Evolutionary conservation across 1,140 invertebrate genomes (phyloP).

Genomic region (Drepana arcuata): DNA sequence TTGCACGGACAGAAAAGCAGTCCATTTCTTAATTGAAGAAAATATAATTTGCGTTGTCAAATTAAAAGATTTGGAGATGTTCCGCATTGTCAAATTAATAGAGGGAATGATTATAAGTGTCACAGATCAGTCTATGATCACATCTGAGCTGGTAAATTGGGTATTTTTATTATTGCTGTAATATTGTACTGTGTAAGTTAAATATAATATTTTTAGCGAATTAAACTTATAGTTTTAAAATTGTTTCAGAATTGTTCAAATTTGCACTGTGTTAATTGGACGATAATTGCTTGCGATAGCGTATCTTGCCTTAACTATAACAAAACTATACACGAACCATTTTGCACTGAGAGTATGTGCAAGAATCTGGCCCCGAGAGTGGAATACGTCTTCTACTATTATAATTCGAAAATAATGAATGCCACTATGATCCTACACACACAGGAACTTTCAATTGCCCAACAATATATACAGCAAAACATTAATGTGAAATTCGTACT

Average conservation of each 20-base stretch:
- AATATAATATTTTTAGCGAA: too few relatives aligned
- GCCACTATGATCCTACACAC: slow-evolving; percentile 34
- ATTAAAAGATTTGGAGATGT: slow-evolving; percentile 46
- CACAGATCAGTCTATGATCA: slow-evolving; percentile 21
- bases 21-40: slow-evolving; percentile 46
- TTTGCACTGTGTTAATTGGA: slow-evolving; percentile 46
- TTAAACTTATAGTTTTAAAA: too few relatives aligned
- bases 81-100: slow-evolving; percentile 31
- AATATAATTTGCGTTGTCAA: slow-evolving; percentile 43
- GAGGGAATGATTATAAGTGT: slow-evolving; percentile 30
- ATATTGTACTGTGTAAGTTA: too few relatives aligned
- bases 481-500: slow-evolving; percentile 40
- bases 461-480: slow-evolving; percentile 33
- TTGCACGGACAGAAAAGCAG: slow-evolving; percentile 36
- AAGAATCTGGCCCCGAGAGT: slow-evolving; percentile 36
- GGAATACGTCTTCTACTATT: slow-evolving; percentile 43
- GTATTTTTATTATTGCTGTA: too few relatives aligned
- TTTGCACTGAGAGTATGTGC: slow-evolving; percentile 33
- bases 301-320: slow-evolving; percentile 29
- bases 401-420: slow-evolving; percentile 32
- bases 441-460: slow-evolving; percentile 17
- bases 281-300: slow-evolving; percentile 28
- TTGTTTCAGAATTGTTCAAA: slow-evolving; percentile 47
- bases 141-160: slow-evolving; percentile 31
- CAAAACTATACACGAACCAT: slow-evolving; percentile 30